These are phyloP conservation scores for Platanista minor DNA, from an alignment of 2,113 vertebrate species.

Conservation along the genomic window DNA sequence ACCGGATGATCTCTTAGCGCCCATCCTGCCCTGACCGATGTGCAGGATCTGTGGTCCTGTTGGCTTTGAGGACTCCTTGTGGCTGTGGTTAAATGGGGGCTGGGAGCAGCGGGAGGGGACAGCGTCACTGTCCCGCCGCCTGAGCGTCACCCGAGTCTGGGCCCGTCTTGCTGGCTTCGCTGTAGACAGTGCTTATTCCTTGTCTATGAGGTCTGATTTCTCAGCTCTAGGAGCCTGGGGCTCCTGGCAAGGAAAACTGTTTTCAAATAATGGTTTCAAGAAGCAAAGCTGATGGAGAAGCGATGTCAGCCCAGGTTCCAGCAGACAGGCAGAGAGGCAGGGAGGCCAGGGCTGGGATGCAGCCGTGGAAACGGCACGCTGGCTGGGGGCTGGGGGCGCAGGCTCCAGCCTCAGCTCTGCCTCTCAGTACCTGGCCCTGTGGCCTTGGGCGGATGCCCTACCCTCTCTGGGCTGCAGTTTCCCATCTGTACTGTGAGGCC, in stretches of 20 bases:
- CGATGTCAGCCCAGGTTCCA: not conserved
- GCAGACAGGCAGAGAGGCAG: not conserved
- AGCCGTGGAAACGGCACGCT: not conserved
- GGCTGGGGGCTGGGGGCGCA: not conserved
- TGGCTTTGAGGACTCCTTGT: not conserved
- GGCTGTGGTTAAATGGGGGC: not conserved
- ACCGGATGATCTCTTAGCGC: not conserved
- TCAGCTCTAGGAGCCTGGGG: not conserved
- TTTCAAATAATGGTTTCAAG: constrained; percentile 14
- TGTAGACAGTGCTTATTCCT: not conserved
- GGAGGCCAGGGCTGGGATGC: rapidly evolving
- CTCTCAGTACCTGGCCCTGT: not conserved
- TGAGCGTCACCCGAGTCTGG: rapidly evolving
- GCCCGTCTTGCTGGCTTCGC: not conserved
- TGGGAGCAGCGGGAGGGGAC: not conserved
- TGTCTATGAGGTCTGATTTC: not conserved
- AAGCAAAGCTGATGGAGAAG: not conserved
- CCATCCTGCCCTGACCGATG: not conserved
- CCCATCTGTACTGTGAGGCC: not conserved
- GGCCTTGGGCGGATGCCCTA: not conserved
- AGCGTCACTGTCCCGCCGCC: rapidly evolving
- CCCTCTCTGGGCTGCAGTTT: not conserved
- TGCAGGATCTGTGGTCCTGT: not conserved
- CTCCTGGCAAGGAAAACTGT: constrained; percentile 32
- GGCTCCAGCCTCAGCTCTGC: not conserved